Conservation (phyloP, 2,113 vertebrate species). For the Microcebus jonahi region DNA sequence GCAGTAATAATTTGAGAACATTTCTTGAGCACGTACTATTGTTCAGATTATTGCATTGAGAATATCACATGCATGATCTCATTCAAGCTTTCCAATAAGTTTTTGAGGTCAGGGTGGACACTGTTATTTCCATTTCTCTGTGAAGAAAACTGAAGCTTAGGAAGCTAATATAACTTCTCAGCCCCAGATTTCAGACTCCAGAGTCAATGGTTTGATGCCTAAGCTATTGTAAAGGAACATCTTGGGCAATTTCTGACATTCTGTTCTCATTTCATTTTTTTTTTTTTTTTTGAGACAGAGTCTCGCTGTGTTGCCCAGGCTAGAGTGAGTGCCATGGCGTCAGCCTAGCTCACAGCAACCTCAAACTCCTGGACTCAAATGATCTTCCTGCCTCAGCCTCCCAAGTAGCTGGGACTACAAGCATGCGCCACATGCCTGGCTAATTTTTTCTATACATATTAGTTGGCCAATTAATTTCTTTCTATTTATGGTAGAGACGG, state of each 20-base stretch:
- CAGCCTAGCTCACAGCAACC: no score
- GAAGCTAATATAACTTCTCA: not conserved
- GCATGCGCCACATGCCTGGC: no score
- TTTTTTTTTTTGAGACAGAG: no score
- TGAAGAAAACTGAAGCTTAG: not conserved
- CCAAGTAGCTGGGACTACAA: no score
- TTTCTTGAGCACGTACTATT: not conserved
- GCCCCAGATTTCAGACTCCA: not conserved
- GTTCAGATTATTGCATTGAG: not conserved
- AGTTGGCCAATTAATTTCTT: no score
- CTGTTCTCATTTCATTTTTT: not conserved
- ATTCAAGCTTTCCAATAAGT: not conserved
- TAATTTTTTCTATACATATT: no score
- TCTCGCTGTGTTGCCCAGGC: no score
- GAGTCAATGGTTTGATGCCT: not conserved
- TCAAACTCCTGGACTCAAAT: no score
- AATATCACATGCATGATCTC: not conserved
- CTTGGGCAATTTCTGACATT: not conserved
- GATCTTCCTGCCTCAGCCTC: no score
- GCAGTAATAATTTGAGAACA: not conserved
- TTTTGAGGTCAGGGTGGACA: not conserved
- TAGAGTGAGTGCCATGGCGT: no score
- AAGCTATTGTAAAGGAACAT: not conserved
- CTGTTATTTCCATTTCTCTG: not conserved
- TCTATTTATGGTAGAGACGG: no score